Percentiles rank a stretch among this genome's conserved stretches.
Conservation (phyloP, 1,140 invertebrate genomes). For the Temnothorax longispinosus region DNA sequence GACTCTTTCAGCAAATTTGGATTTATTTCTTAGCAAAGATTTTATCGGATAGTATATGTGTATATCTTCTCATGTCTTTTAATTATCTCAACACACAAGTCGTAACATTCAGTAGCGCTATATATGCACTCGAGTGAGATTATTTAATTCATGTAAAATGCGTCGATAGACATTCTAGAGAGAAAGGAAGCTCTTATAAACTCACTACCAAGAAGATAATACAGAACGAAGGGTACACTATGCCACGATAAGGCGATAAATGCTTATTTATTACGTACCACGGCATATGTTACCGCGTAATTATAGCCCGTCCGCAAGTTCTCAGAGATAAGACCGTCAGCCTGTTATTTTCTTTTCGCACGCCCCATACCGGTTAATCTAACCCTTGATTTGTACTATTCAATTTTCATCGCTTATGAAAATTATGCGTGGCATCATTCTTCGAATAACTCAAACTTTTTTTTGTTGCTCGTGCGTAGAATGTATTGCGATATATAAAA, state of each 20-base stretch:
- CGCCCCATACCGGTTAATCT: not conserved
- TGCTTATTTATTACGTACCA: conserved; percentile 59
- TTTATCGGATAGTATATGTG: not conserved
- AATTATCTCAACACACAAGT: not conserved
- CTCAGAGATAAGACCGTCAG: conserved; percentile 55
- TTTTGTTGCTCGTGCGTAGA: not conserved
- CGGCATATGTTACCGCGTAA: conserved; percentile 44
- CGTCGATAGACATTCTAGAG: not conserved
- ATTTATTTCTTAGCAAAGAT: not conserved
- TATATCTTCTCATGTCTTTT: not conserved
- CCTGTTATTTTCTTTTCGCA: conserved; percentile 65
- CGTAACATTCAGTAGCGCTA: not conserved
- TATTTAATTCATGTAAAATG: conserved; percentile 22
- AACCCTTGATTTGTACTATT: conserved; percentile 28
- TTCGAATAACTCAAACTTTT: conserved; percentile 5
- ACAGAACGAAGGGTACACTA: conserved; percentile 21
- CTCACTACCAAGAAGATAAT: conserved; percentile 21
- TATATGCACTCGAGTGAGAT: not conserved
- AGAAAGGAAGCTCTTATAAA: conserved; percentile 6
- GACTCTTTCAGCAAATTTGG: not conserved
- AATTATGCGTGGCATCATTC: conserved; percentile 10
- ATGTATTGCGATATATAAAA: not conserved
- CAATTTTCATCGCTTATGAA: conserved; percentile 52
- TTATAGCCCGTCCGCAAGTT: conserved; percentile 62
- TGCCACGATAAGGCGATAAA: conserved; percentile 56